phyloP scores from a whole-genome alignment of 2,888 invertebrate species.

The Tenthredo amoena region DNA sequence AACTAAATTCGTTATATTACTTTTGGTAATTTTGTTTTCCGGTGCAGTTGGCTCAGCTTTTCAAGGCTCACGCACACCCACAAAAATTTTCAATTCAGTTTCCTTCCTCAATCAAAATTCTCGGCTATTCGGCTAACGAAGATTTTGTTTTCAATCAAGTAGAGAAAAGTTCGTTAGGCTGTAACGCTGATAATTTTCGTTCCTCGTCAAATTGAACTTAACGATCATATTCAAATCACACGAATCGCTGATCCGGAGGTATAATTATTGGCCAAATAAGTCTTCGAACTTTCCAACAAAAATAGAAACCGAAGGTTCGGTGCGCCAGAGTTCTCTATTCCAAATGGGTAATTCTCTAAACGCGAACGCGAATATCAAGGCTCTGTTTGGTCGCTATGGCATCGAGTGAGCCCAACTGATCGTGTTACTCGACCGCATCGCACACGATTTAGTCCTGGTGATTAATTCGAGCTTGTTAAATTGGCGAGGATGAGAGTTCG shows the following conservation, averaged over 20 bases:
- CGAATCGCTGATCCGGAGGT: background rate
- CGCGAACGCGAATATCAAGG: slow-evolving; percentile 7
- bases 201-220: background rate
- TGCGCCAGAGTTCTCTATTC: background rate
- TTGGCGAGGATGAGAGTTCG: slow-evolving; percentile 46
- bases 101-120: background rate
- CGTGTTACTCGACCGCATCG: slow-evolving; percentile 44
- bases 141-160: background rate
- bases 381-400: background rate
- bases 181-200: background rate
- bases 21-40: slow-evolving; percentile 25
- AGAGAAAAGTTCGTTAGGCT: background rate
- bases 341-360: background rate
- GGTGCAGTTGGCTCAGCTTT: background rate
- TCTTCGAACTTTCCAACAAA: background rate
- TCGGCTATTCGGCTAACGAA: background rate
- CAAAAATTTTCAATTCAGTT: background rate
- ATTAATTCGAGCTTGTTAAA: slow-evolving; percentile 43
- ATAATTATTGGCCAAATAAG: slow-evolving; percentile 17
- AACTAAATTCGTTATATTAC: slow-evolving; percentile 40
- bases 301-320: background rate
- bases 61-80: background rate
- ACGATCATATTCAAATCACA: background rate
- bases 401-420: background rate
- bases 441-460: slow-evolving; percentile 31